These are phyloP conservation scores for Maniola jurtina DNA, from an alignment of 1,140 invertebrate genomes.

Conservation along the genomic window DNA sequence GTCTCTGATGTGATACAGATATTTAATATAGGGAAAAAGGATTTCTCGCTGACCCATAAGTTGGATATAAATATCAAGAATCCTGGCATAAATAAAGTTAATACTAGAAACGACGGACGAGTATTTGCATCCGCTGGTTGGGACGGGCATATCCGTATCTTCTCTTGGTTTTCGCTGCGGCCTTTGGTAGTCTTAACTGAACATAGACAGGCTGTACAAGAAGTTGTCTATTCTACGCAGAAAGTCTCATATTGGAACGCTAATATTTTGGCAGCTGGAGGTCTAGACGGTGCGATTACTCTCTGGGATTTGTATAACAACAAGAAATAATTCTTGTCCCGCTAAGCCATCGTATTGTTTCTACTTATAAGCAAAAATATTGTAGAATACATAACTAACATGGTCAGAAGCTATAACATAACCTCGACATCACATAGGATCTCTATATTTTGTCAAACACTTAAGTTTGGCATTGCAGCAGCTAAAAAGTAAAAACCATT, in stretches of 20 bases:
- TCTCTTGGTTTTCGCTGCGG: constrained; percentile 87
- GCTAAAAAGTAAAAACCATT: too few relatives aligned
- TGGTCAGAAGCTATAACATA: too few relatives aligned
- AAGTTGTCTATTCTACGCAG: constrained; percentile 82
- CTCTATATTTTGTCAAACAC: too few relatives aligned
- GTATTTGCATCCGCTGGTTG: constrained; percentile 87
- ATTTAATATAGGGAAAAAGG: constrained; percentile 78
- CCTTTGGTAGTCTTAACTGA: constrained; percentile 86
- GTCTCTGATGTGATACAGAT: constrained; percentile 81
- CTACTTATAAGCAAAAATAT: too few relatives aligned
- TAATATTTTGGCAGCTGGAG: constrained; percentile 85
- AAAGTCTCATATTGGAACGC: constrained; percentile 83
- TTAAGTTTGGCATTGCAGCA: too few relatives aligned
- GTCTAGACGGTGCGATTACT: constrained; percentile 85
- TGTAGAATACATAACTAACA: too few relatives aligned
- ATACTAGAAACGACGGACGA: constrained; percentile 85
- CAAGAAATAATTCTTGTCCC: constrained; percentile 44
- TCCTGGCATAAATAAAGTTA: constrained; percentile 85
- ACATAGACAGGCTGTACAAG: constrained; percentile 83
- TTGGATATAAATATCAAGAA: constrained; percentile 83
- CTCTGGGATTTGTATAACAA: constrained; percentile 86
- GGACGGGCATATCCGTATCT: constrained; percentile 88
- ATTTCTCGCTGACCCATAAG: constrained; percentile 80
- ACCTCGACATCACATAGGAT: too few relatives aligned
- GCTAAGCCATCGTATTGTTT: not conserved